phyloP scores from a whole-genome alignment of 1,140 invertebrate species.

The Drusus annulatus region DNA sequence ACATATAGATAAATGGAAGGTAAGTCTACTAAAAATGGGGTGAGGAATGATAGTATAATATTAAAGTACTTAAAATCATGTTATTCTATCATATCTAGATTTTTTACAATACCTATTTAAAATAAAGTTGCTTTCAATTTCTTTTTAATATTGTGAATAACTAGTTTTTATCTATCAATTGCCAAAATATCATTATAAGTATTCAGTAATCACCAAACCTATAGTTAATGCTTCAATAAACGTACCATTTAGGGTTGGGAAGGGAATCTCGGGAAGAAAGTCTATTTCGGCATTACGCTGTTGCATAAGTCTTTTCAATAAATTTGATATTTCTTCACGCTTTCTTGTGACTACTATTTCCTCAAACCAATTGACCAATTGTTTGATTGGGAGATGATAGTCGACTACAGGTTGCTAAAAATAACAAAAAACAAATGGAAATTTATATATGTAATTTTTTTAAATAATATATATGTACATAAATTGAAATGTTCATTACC shows the following conservation, averaged over 20 bases:
- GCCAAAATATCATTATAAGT: not conserved
- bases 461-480: constrained; percentile 53
- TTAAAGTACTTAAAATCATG: too few relatives aligned
- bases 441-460: not conserved
- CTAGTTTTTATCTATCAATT: too few relatives aligned
- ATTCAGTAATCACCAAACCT: not conserved
- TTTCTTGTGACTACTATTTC: constrained; percentile 84
- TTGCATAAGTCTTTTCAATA: constrained; percentile 81
- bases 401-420: constrained; percentile 81
- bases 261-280: constrained; percentile 75
- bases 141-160: too few relatives aligned
- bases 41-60: too few relatives aligned
- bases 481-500: constrained; percentile 63
- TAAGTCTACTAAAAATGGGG: too few relatives aligned
- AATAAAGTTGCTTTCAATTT: too few relatives aligned
- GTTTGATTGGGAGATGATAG: constrained; percentile 83
- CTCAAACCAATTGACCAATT: constrained; percentile 84
- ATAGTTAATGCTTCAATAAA: not conserved
- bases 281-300: constrained; percentile 73
- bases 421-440: constrained; percentile 56
- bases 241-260: constrained; percentile 77
- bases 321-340: constrained; percentile 83
- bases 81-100: too few relatives aligned
- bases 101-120: too few relatives aligned
- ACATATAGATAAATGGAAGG: too few relatives aligned